Evolutionary conservation across 2,797 vertebrate genomes (phyloP).

Genomic region (Chloroceryle amazona): DNA sequence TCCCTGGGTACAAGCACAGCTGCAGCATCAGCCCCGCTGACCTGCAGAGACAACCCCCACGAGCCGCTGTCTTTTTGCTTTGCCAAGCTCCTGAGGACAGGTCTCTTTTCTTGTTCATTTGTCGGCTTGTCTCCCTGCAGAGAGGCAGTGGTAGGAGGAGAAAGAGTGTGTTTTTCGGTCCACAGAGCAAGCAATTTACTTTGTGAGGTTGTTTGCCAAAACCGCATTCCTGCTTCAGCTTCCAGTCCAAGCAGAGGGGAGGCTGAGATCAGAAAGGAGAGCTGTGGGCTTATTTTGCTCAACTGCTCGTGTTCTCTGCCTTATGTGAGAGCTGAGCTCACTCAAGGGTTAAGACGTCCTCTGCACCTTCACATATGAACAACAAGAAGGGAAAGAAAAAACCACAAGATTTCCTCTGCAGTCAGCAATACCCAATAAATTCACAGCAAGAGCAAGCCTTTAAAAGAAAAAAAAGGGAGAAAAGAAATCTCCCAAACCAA

Average conservation of each 20-base stretch:
- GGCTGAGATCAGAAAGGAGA: not conserved
- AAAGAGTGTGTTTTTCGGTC: slow-evolving; percentile 49
- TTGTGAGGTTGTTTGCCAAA: slow-evolving; percentile 30
- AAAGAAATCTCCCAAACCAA: not conserved
- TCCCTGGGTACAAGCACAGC: not conserved
- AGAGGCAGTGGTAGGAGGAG: not conserved
- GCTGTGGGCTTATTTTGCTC: not conserved
- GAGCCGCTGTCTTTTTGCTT: not conserved
- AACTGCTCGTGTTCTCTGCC: not conserved
- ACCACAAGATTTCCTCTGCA: slow-evolving; percentile 28
- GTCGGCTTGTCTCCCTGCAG: not conserved
- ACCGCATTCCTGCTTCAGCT: slow-evolving; percentile 17
- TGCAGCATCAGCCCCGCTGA: not conserved
- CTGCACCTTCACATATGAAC: slow-evolving; percentile 26
- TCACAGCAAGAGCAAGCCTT: slow-evolving; percentile 1
- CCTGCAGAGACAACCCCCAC: not conserved
- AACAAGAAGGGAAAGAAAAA: slow-evolving; percentile 27
- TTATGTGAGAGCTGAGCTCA: not conserved
- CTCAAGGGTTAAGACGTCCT: not conserved
- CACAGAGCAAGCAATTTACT: slow-evolving; percentile 34
- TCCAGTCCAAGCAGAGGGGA: slow-evolving; percentile 22
- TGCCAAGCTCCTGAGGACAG: not conserved
- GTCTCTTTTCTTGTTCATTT: slow-evolving; percentile 5
- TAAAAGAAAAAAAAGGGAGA: not conserved
- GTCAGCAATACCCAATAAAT: slow-evolving; percentile 29